Evolutionary conservation across 2,113 vertebrate species (phyloP).

Genomic region (Xiphias gladius): DNA sequence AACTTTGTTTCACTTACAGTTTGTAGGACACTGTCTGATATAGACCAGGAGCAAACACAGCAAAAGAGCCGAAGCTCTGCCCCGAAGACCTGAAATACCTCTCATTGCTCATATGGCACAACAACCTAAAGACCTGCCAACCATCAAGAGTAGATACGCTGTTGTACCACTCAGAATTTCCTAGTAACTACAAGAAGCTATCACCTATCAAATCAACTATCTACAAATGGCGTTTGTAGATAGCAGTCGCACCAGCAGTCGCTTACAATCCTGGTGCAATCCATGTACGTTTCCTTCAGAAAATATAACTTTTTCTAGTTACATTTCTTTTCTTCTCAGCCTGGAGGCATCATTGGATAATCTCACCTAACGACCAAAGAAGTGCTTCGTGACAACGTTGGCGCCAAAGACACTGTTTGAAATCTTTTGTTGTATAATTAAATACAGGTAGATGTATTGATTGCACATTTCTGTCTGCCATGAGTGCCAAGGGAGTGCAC

Average conservation of each 20-base stretch:
- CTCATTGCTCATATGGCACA: constrained; percentile 21
- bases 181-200: constrained; percentile 5
- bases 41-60: no score
- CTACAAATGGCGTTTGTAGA: no score
- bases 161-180: neutral
- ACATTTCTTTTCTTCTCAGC: constrained; percentile 24
- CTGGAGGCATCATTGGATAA: constrained; percentile 20
- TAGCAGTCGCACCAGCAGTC: no score
- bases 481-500: constrained; percentile 4
- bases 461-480: constrained; percentile 4
- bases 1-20: no score
- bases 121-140: constrained; percentile 8
- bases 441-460: constrained; percentile 58
- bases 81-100: constrained; percentile 9
- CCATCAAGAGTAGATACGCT: neutral
- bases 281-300: neutral
- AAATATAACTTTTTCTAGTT: neutral
- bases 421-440: constrained; percentile 61
- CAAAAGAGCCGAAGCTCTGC: neutral
- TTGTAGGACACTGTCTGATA: neutral
- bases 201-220: neutral
- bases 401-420: constrained; percentile 23
- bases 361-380: constrained; percentile 27
- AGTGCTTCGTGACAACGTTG: constrained; percentile 13
- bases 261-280: neutral